Percentiles rank a stretch among this genome's conserved stretches.
Conservation (phyloP, 2,888 invertebrate genomes). For the Drosophila yooni region DNA sequence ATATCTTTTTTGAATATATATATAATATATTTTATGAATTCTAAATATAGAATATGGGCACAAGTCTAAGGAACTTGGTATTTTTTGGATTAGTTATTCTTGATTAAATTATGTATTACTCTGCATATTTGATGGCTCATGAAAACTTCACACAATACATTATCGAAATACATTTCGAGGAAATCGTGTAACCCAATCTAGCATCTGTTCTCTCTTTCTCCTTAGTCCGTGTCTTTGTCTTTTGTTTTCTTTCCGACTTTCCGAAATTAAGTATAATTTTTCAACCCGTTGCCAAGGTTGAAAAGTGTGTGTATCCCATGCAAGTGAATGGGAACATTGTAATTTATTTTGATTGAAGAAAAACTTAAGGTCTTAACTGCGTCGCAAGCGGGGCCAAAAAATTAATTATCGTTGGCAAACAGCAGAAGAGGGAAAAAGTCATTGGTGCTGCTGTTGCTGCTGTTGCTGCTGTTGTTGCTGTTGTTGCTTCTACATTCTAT, state of each 20-base stretch:
- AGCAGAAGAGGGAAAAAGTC: constrained; percentile 40
- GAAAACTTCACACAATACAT: neutral
- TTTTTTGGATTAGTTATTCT: neutral
- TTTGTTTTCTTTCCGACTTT: neutral
- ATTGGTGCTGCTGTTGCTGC: constrained; percentile 35
- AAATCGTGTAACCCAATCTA: neutral
- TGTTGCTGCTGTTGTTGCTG: neutral
- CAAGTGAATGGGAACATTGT: constrained; percentile 62
- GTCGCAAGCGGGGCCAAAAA: constrained; percentile 54
- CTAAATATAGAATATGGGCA: no score
- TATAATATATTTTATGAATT: neutral
- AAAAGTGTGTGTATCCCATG: constrained; percentile 7
- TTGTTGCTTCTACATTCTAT: neutral
- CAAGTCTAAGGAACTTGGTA: neutral
- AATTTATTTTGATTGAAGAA: constrained; percentile 73
- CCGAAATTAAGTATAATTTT: constrained; percentile 14
- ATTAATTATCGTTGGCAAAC: constrained; percentile 75
- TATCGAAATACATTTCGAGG: neutral
- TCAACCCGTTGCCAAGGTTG: constrained; percentile 25
- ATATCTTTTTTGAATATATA: neutral
- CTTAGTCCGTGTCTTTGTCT: neutral
- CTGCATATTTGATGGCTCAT: neutral
- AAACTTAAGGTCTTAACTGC: constrained; percentile 67
- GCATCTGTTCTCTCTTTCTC: neutral
- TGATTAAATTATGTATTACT: neutral